Base-by-base conservation (phyloP, 2,888 invertebrate species). In the Drosophila mulleri region DNA sequence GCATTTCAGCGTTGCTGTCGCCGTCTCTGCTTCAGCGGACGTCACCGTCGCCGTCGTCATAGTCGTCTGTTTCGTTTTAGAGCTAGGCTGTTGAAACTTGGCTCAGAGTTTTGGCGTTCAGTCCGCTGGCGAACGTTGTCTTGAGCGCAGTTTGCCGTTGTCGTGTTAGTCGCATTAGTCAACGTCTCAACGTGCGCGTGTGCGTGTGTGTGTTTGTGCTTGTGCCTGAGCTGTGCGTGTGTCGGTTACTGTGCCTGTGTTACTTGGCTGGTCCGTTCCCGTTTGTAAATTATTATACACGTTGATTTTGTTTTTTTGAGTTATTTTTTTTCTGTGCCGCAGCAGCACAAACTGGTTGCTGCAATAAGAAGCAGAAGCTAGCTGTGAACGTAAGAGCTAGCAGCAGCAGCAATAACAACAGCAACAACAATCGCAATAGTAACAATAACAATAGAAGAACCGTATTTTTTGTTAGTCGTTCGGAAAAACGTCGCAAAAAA, bases 61-160 rank as follows among this genome's bases (percentile, higher is more conserved):
- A 2, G 35, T 37, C 63, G 63, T 29, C 53, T 54, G 60, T 58
- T 79, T 70, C 75, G 56, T 70, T 75, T 57, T 60, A 41, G 58
- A 73, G 80, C 71, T 67, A 48, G 80, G 76, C 80, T 71, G 67
- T 67, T 80, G 76, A 75, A 71, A 75, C 80, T 86, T 77, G 80
- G 81, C 86, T 82, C 74, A 71, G 72, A 71, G 64, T 59, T 77
- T 82, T 67, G 61, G 66, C 60, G 48, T 75, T 80, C 88, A 83
- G 86, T 83, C 77, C 65, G 71, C 80, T 77, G 70, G 62, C 80
- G 88, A 83, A 85, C 88, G 83, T 88, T 74, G 80, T 82, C 72
- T 82, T 80, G 86, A 83, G 75, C 86, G 67, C 67, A 76, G 80
- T 63, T 72, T 60, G 67, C 65, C 64, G 67, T 62, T 75, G 64